Evolutionary conservation across 1,140 invertebrate genomes (phyloP), one percentile per base, ranked within the genome.

Genomic region (Protaetia brevitarsis): DNA sequence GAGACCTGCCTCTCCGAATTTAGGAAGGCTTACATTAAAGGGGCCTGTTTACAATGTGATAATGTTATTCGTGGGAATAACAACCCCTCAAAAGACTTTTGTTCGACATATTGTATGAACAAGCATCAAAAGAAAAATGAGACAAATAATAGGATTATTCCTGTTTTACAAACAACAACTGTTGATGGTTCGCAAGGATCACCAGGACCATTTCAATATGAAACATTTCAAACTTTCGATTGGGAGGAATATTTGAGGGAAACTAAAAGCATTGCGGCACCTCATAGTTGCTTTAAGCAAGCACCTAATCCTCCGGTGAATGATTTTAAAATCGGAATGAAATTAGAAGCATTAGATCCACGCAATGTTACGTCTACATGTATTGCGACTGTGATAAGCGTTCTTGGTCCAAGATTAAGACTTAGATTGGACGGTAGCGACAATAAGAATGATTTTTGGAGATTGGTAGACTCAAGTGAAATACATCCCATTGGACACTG

Each of bases 391-490:
- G 95, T 99, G 13, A 93, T 98, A 30, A 92, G 91, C 26, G 89
- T 93, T 16, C 82, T 94, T 45, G 97, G 96, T 0, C 93, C 95
- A 5, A 78, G 96, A 66, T 79, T 99, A 31, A 84, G 95, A 66
- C 79, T 99, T 30, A 85, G 97, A 67, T 81, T 98, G 2, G 96
- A 98, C 82, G 97, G 97, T 21, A 96, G 93, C 76, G 96, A 98
- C 76, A 95, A 97, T 75, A 96, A 96, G 77, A 98, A 98, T 83
- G 96, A 98, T 81, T 98, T 98, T 77, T 99, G 96, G 95, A 83
- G 95, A 63, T 82, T 98, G 23, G 95, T 98, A 0, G 96, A 99
- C 81, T 95, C 94, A 13, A 89, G 88, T 67, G 95, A 97, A 74
- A 95, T 98, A 57, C 93, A 97, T 82, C 90, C 93, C 4, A 94